Percentiles rank a stretch among this genome's conserved stretches.
These are phyloP conservation scores for Temnothorax ravouxi DNA, from an alignment of 2,888 invertebrate species.

Conservation along the genomic window DNA sequence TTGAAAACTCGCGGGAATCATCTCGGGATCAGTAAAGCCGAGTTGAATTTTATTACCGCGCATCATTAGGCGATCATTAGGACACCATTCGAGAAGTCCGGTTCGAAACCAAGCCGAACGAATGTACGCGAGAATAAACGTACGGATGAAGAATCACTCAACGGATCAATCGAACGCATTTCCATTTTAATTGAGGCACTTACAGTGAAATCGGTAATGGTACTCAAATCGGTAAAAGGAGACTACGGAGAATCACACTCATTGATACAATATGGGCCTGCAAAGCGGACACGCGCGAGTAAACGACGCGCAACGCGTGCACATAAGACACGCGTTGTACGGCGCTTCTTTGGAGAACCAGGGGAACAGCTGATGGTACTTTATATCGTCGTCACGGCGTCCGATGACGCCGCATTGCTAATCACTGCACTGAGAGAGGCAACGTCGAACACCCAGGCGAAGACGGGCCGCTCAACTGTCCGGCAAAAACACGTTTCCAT, in stretches of 20 bases:
- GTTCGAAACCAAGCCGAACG: not conserved
- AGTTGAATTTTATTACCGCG: constrained; percentile 26
- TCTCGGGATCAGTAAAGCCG: not conserved
- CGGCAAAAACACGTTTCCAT: constrained; percentile 76
- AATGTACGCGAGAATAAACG: constrained; percentile 19
- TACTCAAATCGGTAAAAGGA: constrained; percentile 15
- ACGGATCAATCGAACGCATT: constrained; percentile 42
- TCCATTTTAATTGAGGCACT: constrained; percentile 57
- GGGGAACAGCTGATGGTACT: constrained; percentile 26
- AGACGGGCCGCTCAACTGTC: constrained; percentile 59
- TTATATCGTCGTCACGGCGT: constrained; percentile 35
- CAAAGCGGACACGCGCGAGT: constrained; percentile 25
- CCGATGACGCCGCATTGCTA: constrained; percentile 50
- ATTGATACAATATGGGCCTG: not conserved
- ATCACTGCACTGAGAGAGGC: constrained; percentile 61
- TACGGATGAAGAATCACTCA: constrained; percentile 3
- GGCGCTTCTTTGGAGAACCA: not conserved
- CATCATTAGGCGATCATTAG: constrained; percentile 39
- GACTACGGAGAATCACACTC: constrained; percentile 19
- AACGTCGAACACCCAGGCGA: constrained; percentile 59
- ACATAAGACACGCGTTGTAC: not conserved
- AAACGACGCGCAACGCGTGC: not conserved
- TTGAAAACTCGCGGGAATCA: not conserved
- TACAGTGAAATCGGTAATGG: constrained; percentile 16
- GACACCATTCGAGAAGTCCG: not conserved